Conservation (phyloP, 2,888 invertebrate species). For the Andricus curvator region DNA sequence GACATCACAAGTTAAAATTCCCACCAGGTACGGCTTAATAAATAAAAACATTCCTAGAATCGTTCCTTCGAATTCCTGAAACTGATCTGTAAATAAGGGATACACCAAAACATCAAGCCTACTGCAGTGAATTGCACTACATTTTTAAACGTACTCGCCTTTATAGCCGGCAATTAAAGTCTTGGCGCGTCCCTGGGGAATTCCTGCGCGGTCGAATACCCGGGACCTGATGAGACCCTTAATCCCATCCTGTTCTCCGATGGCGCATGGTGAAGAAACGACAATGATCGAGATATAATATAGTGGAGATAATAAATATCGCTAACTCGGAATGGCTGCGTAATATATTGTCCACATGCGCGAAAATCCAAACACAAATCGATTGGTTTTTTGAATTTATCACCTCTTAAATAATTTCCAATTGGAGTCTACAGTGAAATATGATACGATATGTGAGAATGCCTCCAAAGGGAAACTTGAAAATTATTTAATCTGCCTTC, state of each 20-base stretch:
- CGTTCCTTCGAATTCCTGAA: neutral
- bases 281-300: constrained; percentile 16
- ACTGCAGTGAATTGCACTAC: neutral
- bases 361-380: constrained; percentile 2
- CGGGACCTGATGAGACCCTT: constrained; percentile 1
- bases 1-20: neutral
- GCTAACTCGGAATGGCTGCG: neutral
- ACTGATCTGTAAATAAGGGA: constrained; percentile 2
- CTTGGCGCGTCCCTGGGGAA: neutral
- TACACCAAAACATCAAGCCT: neutral
- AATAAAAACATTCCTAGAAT: neutral
- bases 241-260: constrained; percentile 13
- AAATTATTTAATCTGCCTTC: too few relatives aligned
- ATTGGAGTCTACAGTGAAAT: neutral
- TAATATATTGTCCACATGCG: neutral
- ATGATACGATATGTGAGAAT: too few relatives aligned
- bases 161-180: constrained; percentile 13
- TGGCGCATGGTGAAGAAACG: neutral
- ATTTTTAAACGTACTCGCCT: neutral
- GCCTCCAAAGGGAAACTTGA: too few relatives aligned
- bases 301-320: neutral
- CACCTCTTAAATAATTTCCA: neutral
- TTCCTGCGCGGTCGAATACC: constrained; percentile 19
- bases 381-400: neutral
- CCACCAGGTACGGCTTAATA: neutral